phyloP scores from a whole-genome alignment of 1,140 invertebrate species.

The Polyergus mexicanus region DNA sequence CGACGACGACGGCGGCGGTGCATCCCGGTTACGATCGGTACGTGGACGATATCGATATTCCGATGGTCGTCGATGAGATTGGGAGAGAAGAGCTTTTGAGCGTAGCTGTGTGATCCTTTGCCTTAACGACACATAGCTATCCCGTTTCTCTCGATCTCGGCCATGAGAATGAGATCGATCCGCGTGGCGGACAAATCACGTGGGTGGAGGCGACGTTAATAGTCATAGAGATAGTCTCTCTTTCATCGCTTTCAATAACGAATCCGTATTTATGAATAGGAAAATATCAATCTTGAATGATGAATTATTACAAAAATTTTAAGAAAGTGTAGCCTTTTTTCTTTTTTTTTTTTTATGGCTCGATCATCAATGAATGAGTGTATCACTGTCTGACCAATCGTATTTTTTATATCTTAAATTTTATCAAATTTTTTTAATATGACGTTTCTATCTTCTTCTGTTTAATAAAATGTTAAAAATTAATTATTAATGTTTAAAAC shows the following conservation, averaged over 20 bases:
- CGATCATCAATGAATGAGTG: neutral
- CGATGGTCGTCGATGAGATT: slow-evolving; percentile 28
- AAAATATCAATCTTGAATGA: neutral
- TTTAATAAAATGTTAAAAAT: neutral
- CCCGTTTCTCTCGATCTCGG: slow-evolving; percentile 33
- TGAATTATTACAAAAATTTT: neutral
- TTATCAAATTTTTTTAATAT: slow-evolving; percentile 19
- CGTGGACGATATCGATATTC: slow-evolving; percentile 68
- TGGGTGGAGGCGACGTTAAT: neutral
- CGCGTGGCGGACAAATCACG: neutral
- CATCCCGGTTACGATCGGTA: slow-evolving; percentile 59
- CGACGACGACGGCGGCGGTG: slow-evolving; percentile 48
- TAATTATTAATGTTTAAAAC: slow-evolving; percentile 6
- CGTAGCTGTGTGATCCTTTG: neutral
- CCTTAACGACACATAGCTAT: slow-evolving; percentile 33
- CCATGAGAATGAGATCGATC: slow-evolving; percentile 24
- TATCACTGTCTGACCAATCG: neutral
- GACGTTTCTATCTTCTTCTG: neutral
- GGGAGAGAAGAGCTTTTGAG: slow-evolving; percentile 38
- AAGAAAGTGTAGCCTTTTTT: neutral
- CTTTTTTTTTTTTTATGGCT: neutral
- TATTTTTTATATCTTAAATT: neutral
- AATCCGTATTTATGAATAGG: neutral
- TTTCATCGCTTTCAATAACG: neutral
- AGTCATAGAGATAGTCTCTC: neutral